Evolutionary conservation across 2,113 vertebrate genomes (phyloP).

Genomic region (Arenaria interpres): DNA sequence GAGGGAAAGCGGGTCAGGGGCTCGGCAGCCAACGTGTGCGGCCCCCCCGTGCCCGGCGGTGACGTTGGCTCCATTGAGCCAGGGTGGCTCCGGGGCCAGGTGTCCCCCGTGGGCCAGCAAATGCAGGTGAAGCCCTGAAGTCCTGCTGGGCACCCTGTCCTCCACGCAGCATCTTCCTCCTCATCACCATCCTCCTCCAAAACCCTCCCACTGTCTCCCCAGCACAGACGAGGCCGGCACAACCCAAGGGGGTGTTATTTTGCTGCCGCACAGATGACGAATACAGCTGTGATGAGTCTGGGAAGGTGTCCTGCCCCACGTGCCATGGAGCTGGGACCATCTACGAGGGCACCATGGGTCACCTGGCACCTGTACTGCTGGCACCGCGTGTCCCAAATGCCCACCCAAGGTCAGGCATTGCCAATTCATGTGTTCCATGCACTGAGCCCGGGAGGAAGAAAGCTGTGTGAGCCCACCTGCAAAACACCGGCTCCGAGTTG

Average conservation of each 20-base stretch:
- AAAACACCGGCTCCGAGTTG: neutral
- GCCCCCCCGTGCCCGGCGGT: neutral
- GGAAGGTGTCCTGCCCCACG: conserved; percentile 47
- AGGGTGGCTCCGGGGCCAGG: neutral
- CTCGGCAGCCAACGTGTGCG: neutral
- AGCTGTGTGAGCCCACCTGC: neutral
- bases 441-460: neutral
- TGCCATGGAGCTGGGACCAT: conserved; percentile 43
- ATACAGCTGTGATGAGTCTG: neutral
- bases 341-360: neutral
- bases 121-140: neutral
- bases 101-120: neutral
- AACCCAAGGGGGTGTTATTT: neutral
- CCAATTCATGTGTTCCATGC: neutral
- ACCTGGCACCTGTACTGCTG: neutral
- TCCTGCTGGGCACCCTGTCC: neutral
- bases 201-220: neutral
- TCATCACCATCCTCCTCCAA: neutral
- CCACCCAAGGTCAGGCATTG: neutral
- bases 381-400: neutral
- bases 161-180: neutral
- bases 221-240: neutral
- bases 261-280: neutral
- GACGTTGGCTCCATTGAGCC: neutral
- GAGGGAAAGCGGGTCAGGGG: neutral